A percentile compares a stretch with the other conserved stretches of the same genome.
These are phyloP conservation scores for Aphrocallistes beatrix DNA, from an alignment of 37 sponge, comb jelly and placozoan genomes.

Conservation along the genomic window DNA sequence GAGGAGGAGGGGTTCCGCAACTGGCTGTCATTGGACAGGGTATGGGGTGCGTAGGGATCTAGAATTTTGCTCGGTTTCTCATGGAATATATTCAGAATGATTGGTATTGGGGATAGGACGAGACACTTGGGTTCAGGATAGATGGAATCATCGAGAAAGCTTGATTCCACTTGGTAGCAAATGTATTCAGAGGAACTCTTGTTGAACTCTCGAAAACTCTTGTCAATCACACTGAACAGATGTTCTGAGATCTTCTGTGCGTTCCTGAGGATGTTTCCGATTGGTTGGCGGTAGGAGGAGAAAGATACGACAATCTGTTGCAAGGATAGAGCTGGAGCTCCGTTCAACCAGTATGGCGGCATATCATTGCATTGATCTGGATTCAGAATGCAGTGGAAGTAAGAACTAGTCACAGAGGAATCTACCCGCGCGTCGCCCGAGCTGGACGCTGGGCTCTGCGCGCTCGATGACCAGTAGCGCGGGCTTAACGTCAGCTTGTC, in stretches of 20 bases:
- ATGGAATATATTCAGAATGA: neutral
- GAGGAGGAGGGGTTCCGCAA: neutral
- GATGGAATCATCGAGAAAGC: neutral
- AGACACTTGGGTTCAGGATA: conserved; percentile 11
- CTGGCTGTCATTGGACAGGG: conserved; percentile 12
- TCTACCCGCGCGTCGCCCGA: too few relatives aligned
- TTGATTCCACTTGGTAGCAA: neutral
- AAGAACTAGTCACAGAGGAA: neutral
- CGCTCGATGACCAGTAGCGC: neutral
- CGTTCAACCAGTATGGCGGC: neutral
- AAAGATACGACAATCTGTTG: conserved; percentile 6
- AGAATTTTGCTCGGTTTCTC: conserved; percentile 6
- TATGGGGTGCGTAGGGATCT: neutral
- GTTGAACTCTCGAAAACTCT: neutral
- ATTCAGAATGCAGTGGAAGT: neutral
- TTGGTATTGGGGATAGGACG: neutral
- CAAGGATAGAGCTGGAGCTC: neutral
- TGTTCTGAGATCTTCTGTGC: neutral
- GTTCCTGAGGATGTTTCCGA: neutral
- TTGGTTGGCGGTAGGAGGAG: neutral
- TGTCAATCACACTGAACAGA: neutral
- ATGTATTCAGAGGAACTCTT: neutral
- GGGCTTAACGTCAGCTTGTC: neutral
- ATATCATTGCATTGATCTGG: neutral
- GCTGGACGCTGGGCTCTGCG: neutral